A percentile compares a stretch with the other conserved stretches of the same genome.
Evolutionary conservation across 64 coral and sea anemone genomes (phyloP).

Genomic region (Dendrophyllia cribrosa): DNA sequence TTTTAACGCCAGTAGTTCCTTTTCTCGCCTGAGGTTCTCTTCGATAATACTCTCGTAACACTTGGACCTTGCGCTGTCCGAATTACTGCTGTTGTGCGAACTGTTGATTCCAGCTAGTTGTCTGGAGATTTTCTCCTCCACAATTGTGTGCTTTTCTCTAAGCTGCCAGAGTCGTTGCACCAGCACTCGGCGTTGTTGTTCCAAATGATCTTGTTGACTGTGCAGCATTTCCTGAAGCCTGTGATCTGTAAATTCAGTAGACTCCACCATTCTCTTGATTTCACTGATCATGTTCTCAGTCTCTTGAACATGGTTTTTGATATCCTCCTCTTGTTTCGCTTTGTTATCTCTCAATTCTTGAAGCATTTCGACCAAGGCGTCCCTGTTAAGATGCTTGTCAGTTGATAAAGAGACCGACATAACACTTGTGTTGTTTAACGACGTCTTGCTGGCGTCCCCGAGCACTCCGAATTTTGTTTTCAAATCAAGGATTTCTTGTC

Average conservation of each 20-base stretch:
- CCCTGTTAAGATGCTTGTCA: conserved; percentile 69
- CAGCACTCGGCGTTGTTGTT: conserved; percentile 73
- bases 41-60: conserved; percentile 85
- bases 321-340: conserved; percentile 84
- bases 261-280: conserved; percentile 75
- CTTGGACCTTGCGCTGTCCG: conserved; percentile 60
- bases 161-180: conserved; percentile 78
- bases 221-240: conserved; percentile 76
- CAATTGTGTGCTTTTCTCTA: conserved; percentile 72
- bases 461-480: conserved; percentile 76
- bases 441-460: conserved; percentile 26
- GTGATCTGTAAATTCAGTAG: conserved; percentile 77
- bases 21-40: conserved; percentile 86
- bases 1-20: conserved; percentile 73
- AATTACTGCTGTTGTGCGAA: conserved; percentile 55
- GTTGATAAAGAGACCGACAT: conserved; percentile 44
- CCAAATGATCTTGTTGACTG: conserved; percentile 80
- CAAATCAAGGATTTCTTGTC: conserved; percentile 83
- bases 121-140: conserved; percentile 77
- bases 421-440: conserved; percentile 23
- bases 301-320: conserved; percentile 79
- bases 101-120: conserved; percentile 66
- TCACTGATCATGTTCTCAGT: conserved; percentile 89
- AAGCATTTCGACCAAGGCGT: conserved; percentile 67
- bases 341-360: conserved; percentile 75